These are phyloP conservation scores for Emydoidea blandingii DNA, from an alignment of 2,797 vertebrate species.

Conservation along the genomic window DNA sequence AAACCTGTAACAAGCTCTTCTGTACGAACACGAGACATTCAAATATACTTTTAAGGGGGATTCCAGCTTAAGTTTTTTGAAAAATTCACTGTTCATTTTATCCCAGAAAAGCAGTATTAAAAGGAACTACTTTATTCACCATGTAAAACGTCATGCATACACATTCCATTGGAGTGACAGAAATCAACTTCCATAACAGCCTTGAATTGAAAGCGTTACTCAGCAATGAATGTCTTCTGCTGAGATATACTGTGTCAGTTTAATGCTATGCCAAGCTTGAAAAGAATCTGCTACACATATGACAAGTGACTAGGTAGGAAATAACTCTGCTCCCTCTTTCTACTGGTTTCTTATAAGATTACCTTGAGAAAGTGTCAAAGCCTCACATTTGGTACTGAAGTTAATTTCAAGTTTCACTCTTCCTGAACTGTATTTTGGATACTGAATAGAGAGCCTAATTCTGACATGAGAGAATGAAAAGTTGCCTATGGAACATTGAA, in stretches of 20 bases:
- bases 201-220: background rate
- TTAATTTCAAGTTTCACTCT: background rate
- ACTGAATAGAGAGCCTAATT: background rate
- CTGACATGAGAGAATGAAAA: background rate
- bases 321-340: background rate
- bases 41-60: background rate
- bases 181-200: background rate
- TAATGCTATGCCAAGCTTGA: background rate
- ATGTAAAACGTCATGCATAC: background rate
- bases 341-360: background rate
- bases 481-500: background rate
- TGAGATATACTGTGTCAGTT: background rate
- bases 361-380: background rate
- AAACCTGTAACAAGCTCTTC: background rate
- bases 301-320: background rate
- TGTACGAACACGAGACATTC: background rate
- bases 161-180: constrained; percentile 26
- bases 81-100: background rate
- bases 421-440: background rate
- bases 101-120: background rate
- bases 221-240: background rate
- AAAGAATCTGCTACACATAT: background rate
- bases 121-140: background rate
- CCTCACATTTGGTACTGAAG: background rate
- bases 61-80: background rate